Percentiles rank a stretch among this genome's conserved stretches.
These are phyloP conservation scores for Meriones unguiculatus DNA, from an alignment of 2,113 vertebrate species.

Conservation along the genomic window DNA sequence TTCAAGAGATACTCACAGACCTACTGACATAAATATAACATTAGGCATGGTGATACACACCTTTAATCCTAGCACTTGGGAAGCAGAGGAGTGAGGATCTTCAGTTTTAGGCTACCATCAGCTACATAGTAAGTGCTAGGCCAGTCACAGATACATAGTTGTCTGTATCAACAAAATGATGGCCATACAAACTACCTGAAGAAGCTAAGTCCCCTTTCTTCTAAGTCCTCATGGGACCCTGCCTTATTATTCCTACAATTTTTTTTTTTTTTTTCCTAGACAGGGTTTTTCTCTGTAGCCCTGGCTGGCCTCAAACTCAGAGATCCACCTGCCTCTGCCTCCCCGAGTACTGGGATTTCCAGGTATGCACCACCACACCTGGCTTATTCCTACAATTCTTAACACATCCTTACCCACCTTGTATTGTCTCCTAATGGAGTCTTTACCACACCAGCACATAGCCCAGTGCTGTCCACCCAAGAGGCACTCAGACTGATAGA, in stretches of 20 bases:
- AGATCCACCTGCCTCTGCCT: too few relatives aligned
- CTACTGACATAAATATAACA: background rate
- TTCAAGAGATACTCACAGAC: slow-evolving; percentile 2
- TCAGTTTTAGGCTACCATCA: background rate
- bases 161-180: slow-evolving; percentile 7
- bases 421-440: slow-evolving; percentile 10
- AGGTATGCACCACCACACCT: too few relatives aligned
- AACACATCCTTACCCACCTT: slow-evolving; percentile 23
- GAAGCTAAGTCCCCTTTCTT: slow-evolving; percentile 8
- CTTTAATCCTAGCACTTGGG: background rate
- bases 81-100: background rate
- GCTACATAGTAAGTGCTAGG: background rate
- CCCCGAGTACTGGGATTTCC: too few relatives aligned
- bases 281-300: too few relatives aligned
- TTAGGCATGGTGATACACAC: background rate
- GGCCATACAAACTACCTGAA: slow-evolving; percentile 34
- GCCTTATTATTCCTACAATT: slow-evolving; percentile 11
- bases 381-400: background rate
- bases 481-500: slow-evolving; percentile 13
- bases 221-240: background rate
- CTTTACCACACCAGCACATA: slow-evolving; percentile 34
- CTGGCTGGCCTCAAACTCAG: too few relatives aligned
- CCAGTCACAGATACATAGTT: background rate
- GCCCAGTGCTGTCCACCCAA: background rate
- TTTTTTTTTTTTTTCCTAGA: background rate